phyloP scores from a whole-genome alignment of 1,140 invertebrate genomes.

The Lordiphosa clarofinis region DNA sequence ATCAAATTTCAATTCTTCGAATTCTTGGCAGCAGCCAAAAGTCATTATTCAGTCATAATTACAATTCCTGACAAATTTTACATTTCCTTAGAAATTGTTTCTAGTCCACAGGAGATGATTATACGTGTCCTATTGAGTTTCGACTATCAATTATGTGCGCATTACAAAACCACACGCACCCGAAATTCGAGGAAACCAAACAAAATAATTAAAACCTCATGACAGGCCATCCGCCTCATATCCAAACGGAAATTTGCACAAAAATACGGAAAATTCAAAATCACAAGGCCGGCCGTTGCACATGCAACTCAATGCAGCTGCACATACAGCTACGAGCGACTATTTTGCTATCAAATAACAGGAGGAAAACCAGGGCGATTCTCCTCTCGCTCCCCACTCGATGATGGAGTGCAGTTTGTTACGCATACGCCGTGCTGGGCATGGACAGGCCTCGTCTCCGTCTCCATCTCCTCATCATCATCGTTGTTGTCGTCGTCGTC shows the following conservation, averaged over 20 bases:
- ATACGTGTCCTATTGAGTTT: conserved; percentile 34
- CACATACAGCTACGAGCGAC: conserved; percentile 14
- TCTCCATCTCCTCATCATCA: conserved; percentile 13
- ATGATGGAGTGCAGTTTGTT: conserved; percentile 26
- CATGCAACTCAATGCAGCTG: conserved; percentile 50
- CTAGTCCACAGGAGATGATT: conserved; percentile 11
- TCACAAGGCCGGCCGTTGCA: conserved; percentile 44
- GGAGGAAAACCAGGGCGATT: conserved; percentile 1
- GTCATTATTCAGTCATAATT: no score
- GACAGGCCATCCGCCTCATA: conserved; percentile 47
- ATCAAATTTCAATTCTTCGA: no score
- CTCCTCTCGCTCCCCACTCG: neutral
- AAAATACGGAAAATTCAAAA: conserved; percentile 60
- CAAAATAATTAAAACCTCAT: conserved; percentile 72
- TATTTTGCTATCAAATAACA: conserved; percentile 70
- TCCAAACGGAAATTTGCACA: conserved; percentile 56
- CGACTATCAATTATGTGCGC: conserved; percentile 60
- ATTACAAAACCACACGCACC: conserved; percentile 44
- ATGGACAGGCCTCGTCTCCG: conserved; percentile 28
- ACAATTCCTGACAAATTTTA: no score
- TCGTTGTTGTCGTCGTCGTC: conserved; percentile 18
- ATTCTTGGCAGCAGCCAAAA: no score
- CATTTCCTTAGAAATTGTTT: no score
- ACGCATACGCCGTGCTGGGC: conserved; percentile 54
- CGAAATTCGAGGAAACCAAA: conserved; percentile 41